Evolutionary conservation across 1,140 invertebrate genomes (phyloP), one percentile per base, ranked within the genome.

Genomic region (Solen grandis): DNA sequence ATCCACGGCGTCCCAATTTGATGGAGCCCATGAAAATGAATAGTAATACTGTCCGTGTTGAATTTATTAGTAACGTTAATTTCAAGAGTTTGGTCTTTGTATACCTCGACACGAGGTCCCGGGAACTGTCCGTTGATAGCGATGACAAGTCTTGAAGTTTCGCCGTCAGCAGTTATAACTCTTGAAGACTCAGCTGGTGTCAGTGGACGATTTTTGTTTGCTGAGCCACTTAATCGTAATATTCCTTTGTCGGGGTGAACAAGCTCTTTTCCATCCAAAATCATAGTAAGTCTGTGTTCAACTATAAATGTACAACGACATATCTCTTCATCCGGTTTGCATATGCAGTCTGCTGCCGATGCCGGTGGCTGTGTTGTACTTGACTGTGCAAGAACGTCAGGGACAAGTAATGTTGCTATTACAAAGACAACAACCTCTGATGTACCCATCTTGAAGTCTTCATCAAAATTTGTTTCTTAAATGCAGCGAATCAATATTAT

Each of bases 21-120:
- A 91, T 94, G 95, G 60, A 97, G 94, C 52, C 97, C 96, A 72
- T 96, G 94, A 96, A 96, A 98, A 92, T 98, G 97, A 73, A 98
- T 95, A 0, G 95, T 95, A 1, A 96, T 94, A 88, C 95, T 95
- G 93, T 96, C 95, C 76, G 96, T 96, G 88, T 95, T 94, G 91
- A 97, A 94, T 62, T 94, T 94, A 90, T 98, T 98, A 82, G 94
- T 93, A 0, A 98, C 95, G 85, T 98, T 96, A 13, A 98, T 94
- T 14, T 97, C 95, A 1, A 98, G 94, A 82, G 94, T 95, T 87
- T 98, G 97, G 83, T 95, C 94, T 91, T 96, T 94, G 88, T 96
- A 98, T 0, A 97, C 96, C 93, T 96, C 92, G 57, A 94, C 86
- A 14, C 76, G 22, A 13, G 90, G 90, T 10, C 89, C 90, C 0